These are phyloP conservation scores for Eulemur rubriventer DNA, from an alignment of 2,797 vertebrate genomes.

Conservation along the genomic window DNA sequence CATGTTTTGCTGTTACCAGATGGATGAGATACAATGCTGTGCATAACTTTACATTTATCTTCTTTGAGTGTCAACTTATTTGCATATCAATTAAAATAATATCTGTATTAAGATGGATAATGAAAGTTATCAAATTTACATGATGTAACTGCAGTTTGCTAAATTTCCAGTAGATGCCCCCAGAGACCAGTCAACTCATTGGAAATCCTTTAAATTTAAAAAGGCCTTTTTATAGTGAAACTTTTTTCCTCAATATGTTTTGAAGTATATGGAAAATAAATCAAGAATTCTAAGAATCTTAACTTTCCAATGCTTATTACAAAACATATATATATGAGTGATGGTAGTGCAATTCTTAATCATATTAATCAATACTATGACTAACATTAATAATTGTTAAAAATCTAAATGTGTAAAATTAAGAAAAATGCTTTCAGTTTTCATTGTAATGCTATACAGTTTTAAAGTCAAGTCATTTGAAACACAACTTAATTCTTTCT, in stretches of 20 bases:
- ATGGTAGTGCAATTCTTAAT: background rate
- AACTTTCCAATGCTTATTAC: background rate
- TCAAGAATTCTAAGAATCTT: background rate
- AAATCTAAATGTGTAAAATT: background rate
- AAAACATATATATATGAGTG: background rate
- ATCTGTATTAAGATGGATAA: constrained; percentile 64
- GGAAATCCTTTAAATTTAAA: background rate
- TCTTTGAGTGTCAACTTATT: constrained; percentile 60
- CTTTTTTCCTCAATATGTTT: constrained; percentile 46
- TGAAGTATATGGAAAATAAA: constrained; percentile 3
- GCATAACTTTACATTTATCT: constrained; percentile 69
- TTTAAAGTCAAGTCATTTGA: constrained; percentile 20
- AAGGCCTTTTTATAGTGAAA: background rate
- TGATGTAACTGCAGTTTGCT: constrained; percentile 86
- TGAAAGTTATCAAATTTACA: background rate
- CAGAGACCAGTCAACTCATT: constrained; percentile 91
- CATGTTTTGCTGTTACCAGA: constrained; percentile 18
- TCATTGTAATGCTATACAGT: background rate
- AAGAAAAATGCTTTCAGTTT: constrained; percentile 23
- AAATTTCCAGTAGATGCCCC: constrained; percentile 94
- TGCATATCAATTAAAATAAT: constrained; percentile 76
- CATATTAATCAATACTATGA: background rate
- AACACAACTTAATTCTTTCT: background rate
- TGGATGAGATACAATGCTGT: constrained; percentile 23
- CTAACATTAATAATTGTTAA: background rate